Conservation (phyloP, 2,113 vertebrate genomes). For the Callospermophilus lateralis region DNA sequence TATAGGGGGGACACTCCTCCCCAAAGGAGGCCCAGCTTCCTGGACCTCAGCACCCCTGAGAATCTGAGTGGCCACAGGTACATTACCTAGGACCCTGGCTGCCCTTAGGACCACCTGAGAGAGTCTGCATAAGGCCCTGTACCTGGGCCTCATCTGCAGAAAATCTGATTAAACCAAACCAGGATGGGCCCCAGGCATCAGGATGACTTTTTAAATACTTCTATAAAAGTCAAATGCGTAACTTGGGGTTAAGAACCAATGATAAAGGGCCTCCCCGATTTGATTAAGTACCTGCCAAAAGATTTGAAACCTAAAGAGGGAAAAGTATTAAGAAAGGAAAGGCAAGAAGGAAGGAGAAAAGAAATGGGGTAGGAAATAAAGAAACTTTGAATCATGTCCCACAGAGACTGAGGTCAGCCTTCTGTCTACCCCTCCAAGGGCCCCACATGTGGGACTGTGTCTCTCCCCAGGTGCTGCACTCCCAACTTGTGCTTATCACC, state of each 20-base stretch:
- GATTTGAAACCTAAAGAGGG: not conserved
- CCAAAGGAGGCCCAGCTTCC: not conserved
- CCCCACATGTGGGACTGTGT: too few relatives aligned
- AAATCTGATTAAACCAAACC: not conserved
- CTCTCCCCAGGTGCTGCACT: too few relatives aligned
- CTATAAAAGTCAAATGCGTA: not conserved
- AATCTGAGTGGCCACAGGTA: not conserved
- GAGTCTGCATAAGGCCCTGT: not conserved
- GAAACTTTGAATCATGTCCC: not conserved
- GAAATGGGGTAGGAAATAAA: not conserved
- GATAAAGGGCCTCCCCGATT: not conserved
- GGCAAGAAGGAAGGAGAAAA: not conserved
- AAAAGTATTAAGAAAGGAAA: not conserved
- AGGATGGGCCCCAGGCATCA: not conserved
- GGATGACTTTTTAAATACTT: not conserved
- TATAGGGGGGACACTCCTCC: rapidly evolving
- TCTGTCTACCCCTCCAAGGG: not conserved
- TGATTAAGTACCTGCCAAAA: not conserved
- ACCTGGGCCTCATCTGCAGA: not conserved
- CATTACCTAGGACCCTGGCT: not conserved
- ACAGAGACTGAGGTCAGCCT: too few relatives aligned
- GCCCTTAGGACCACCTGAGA: not conserved
- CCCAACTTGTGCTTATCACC: not conserved
- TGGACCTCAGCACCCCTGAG: not conserved
- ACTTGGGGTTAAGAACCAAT: not conserved